Evolutionary conservation across 2,888 invertebrate species (phyloP).

Genomic region (Lypha dubia): DNA sequence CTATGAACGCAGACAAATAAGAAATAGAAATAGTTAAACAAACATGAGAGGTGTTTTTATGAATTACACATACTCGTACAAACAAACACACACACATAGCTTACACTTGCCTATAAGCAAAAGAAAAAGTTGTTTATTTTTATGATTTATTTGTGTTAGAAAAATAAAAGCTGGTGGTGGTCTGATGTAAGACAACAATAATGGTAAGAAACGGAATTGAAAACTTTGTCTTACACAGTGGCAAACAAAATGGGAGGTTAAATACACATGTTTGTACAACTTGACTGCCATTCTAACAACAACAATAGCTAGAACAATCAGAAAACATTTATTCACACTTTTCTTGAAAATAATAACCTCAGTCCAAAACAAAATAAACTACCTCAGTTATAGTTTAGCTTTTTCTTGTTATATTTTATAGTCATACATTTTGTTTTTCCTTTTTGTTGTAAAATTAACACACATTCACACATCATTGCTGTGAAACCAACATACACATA

Average conservation of each 20-base stretch:
- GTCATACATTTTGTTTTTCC: neutral
- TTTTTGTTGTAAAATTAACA: constrained; percentile 20
- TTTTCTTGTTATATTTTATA: neutral
- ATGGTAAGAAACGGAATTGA: neutral
- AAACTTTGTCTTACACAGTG: neutral
- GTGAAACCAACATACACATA: neutral
- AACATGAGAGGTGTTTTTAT: neutral
- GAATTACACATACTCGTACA: neutral
- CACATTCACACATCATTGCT: neutral
- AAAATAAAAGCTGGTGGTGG: constrained; percentile 25
- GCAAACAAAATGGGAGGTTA: neutral
- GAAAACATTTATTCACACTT: constrained; percentile 5
- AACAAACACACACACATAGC: neutral
- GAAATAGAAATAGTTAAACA: constrained; percentile 26
- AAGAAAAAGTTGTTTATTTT: constrained; percentile 27
- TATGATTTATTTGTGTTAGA: constrained; percentile 56
- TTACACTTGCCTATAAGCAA: neutral
- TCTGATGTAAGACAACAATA: neutral
- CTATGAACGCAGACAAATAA: constrained; percentile 7
- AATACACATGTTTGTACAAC: neutral
- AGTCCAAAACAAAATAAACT: too few relatives aligned
- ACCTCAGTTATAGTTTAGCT: constrained; percentile 32
- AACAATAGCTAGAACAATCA: too few relatives aligned
- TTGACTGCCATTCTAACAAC: neutral
- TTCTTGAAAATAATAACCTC: constrained; percentile 26